Base-by-base conservation (phyloP, 2,797 vertebrate species). In the Clarias fuscus region DNA sequence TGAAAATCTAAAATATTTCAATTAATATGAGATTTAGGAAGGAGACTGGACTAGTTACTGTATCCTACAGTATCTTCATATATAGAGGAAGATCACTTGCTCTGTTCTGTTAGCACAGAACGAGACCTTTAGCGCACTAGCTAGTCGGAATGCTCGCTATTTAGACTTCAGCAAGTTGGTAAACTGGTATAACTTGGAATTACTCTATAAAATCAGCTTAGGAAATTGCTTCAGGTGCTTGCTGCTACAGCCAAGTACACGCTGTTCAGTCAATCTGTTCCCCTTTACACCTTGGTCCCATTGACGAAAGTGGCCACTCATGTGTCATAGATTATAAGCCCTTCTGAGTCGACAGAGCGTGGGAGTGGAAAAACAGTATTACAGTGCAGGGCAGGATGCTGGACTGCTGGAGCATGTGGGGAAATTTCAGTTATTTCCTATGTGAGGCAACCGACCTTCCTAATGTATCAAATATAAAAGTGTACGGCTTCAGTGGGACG, bases 241-340 rank as follows among this genome's bases (percentile, higher is more conserved):
- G 5, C 77, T 79, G 17, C 18, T 70, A 71, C 70, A 27, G 81
- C 65, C 48, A 83, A 58, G 11, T 58, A 7, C 18, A 58, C 65
- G 33, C n/a, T 70, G 81, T 83, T 83, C 81, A 71, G 81, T 83
- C 48, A 83, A 58, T 83, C 65, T 83, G 48, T 70, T 83, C 81
- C 81, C 81, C 53, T 70, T 83, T 83, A 70, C 64, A 83, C 81
- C 48, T 58, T 71, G 33, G n/a, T 58, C 53, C 48, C 65, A 65
- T 56, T 58, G 81, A 71, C 27, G 27, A 83, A 71, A 83, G 30
- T 83, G 65, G 81, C 81, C 48, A 67, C 80, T 67, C 48, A 33
- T 82, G 79, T 82, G 62, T 82, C 80, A 71, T n/a, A 37, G 65
- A 68, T 71, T 83, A 83, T 83, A 83, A 83, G 67, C 53, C 70